Evolutionary conservation across 1,140 invertebrate species (phyloP).

Genomic region (Calephelis nemesis): DNA sequence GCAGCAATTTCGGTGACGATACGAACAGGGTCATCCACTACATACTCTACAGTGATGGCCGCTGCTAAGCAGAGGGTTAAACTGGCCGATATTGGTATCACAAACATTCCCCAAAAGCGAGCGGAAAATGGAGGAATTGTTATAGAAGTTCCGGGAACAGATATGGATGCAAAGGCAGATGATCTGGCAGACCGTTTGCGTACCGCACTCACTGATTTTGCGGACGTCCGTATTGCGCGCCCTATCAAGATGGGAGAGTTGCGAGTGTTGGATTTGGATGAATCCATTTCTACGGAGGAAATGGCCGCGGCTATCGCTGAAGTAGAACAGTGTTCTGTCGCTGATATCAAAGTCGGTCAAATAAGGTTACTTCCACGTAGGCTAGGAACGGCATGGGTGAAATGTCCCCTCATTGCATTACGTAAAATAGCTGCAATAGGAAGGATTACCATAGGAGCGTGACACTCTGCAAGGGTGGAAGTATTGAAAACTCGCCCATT

Average conservation of each 20-base stretch:
- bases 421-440: not conserved
- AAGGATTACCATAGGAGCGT: not conserved
- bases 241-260: constrained; percentile 28
- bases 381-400: constrained; percentile 15
- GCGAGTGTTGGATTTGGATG: constrained; percentile 30
- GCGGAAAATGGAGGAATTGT: no score
- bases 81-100: no score
- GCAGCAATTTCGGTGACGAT: not conserved
- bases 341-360: constrained; percentile 27
- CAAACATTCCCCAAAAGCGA: no score
- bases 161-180: no score
- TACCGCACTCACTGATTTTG: not conserved
- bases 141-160: no score
- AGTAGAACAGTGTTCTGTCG: constrained; percentile 22
- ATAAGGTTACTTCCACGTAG: constrained; percentile 8
- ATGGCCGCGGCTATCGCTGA: constrained; percentile 27
- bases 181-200: no score
- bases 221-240: constrained; percentile 19
- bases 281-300: constrained; percentile 26
- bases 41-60: no score
- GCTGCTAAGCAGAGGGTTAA: constrained; percentile 1
- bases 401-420: not conserved
- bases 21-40: no score
- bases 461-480: not conserved
- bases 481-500: constrained; percentile 2